Evolutionary conservation across 2,113 vertebrate genomes (phyloP), one percentile per base, ranked within the genome.

Genomic region (Hippocampus zosterae): DNA sequence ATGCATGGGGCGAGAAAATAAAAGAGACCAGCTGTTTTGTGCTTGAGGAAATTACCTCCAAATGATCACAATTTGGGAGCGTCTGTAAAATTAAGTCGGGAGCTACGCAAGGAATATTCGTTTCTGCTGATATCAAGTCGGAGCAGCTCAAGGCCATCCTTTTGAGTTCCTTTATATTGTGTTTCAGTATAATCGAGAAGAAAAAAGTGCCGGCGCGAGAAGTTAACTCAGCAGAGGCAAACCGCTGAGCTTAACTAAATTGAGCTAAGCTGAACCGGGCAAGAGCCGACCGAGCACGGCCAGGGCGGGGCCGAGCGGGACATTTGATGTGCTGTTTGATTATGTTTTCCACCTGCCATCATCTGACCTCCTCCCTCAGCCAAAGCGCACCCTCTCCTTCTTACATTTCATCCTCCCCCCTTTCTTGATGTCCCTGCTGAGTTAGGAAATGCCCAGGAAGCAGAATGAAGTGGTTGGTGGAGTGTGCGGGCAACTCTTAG

Each of bases 131-230:
- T 90, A 75, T 79, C 75, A 70, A 67, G 80, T 77, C 74, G 78
- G 86, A 86, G 81, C 82, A 79, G 83, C 86, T 90, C 82, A 88
- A 91, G 88, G 88, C 85, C 89, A 78, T 78, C 80, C 77, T 84
- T 84, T 84, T 79, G 65, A 86, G 69, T 73, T 84, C 62, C 64
- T 70, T 62, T 75, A 79, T 79, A 80, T 77, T 74, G 63, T 71
- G 75, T 71, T 72, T 73, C 27, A 71, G 73, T 76, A 75, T 65
- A 73, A 42, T 65, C 0, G 40, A 27, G 1, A 78, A 70, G 70
- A 70, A 73, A 52, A 79, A 75, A 37, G 33, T n/a, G 66, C 75
- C 78, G 72, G 72, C 69, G 81, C 85, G 59, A 73, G 61, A 75
- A 88, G 78, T 89, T 67, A 82, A 83, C 73, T 88, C 80, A 80